These are phyloP conservation scores for Luperina testacea DNA, from an alignment of 2,888 invertebrate genomes.

Conservation along the genomic window DNA sequence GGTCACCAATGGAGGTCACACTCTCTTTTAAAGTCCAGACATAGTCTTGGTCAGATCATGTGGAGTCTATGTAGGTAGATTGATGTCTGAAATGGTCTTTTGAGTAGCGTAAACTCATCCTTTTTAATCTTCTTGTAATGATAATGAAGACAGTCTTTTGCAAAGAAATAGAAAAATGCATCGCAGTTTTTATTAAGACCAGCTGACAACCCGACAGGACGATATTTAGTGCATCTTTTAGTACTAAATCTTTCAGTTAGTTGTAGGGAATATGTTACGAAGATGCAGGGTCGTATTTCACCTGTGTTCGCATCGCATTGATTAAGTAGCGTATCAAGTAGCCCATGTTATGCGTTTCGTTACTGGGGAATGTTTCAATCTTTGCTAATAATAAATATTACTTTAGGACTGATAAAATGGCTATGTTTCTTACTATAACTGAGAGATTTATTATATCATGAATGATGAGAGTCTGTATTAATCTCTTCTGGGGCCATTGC, in stretches of 20 bases:
- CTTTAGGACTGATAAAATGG: not conserved
- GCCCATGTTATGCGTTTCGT: conserved; percentile 34
- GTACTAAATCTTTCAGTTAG: conserved; percentile 38
- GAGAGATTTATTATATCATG: too few species aligned
- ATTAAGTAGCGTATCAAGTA: conserved; percentile 56
- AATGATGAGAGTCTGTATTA: not conserved
- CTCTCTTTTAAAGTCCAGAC: too few species aligned
- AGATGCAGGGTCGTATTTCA: conserved; percentile 30
- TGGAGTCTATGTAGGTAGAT: too few species aligned
- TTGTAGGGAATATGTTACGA: conserved; percentile 25
- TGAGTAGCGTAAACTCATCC: not conserved
- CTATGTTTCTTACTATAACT: not conserved
- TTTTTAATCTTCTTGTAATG: not conserved
- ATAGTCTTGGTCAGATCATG: too few species aligned
- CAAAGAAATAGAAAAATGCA: not conserved
- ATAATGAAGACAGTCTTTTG: not conserved
- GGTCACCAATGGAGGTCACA: too few species aligned
- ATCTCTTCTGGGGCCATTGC: not conserved
- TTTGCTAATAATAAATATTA: conserved; percentile 14
- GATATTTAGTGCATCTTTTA: conserved; percentile 37
- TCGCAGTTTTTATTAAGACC: not conserved
- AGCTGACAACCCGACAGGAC: not conserved
- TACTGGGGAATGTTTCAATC: conserved; percentile 9
- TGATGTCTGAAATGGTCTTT: too few species aligned
- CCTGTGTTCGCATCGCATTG: conserved; percentile 38